Evolutionary conservation across 2,888 invertebrate genomes (phyloP).

Genomic region (Hecatera dysodea): DNA sequence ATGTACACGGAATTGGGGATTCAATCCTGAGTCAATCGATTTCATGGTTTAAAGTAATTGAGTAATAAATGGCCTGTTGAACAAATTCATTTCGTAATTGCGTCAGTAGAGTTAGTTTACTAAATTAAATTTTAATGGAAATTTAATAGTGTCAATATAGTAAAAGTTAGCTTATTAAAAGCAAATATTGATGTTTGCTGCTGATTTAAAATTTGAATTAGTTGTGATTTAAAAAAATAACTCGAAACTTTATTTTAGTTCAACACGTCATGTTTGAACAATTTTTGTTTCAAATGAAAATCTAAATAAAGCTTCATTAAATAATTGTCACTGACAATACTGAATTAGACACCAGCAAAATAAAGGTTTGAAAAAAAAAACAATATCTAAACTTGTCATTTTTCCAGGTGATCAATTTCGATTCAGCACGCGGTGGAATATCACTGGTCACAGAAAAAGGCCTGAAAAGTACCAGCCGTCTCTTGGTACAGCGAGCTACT

Average conservation of each 20-base stretch:
- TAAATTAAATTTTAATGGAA: slow-evolving; percentile 42
- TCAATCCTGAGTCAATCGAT: slow-evolving; percentile 69
- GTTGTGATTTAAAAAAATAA: slow-evolving; percentile 1
- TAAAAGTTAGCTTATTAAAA: slow-evolving; percentile 12
- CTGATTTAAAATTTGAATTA: slow-evolving; percentile 14
- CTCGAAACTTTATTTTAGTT: background rate
- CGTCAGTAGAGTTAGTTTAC: slow-evolving; percentile 38
- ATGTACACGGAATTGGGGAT: slow-evolving; percentile 59
- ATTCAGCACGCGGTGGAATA: slow-evolving; percentile 97
- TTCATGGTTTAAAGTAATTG: slow-evolving; percentile 66
- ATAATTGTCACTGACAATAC: background rate
- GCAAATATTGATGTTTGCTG: slow-evolving; percentile 15
- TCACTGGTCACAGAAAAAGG: slow-evolving; percentile 97
- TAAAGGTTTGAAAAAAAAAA: background rate
- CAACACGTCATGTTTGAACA: background rate
- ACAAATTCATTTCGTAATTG: slow-evolving; percentile 63
- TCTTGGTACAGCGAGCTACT: slow-evolving; percentile 95
- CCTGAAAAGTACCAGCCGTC: slow-evolving; percentile 94
- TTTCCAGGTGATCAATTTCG: slow-evolving; percentile 95
- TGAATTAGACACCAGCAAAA: background rate
- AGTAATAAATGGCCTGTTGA: slow-evolving; percentile 64
- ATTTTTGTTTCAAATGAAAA: background rate
- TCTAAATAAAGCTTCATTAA: background rate
- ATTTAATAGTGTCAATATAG: slow-evolving; percentile 20
- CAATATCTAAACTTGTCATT: background rate